A percentile compares a stretch with the other conserved stretches of the same genome.
Conservation (phyloP, 2,797 vertebrate genomes). For the Apogon talboti region DNA sequence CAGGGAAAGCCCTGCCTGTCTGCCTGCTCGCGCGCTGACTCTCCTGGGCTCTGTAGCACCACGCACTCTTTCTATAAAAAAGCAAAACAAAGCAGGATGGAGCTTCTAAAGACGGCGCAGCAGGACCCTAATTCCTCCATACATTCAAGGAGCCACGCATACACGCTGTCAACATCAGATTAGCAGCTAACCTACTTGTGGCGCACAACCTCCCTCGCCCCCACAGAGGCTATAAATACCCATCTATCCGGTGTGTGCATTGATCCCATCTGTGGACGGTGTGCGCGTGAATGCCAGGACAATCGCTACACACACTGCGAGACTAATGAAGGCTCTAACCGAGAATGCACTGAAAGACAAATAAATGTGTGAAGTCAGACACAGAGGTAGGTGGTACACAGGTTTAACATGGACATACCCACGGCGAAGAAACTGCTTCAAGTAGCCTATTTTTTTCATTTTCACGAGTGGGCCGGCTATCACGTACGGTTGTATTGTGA, state of each 20-base stretch:
- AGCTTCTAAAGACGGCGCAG: slow-evolving; percentile 56
- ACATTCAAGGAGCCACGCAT: slow-evolving; percentile 24
- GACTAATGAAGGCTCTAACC: slow-evolving; percentile 36
- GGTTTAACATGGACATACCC: slow-evolving; percentile 19
- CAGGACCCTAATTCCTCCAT: slow-evolving; percentile 46
- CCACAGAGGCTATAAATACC: slow-evolving; percentile 77
- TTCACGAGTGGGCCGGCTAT: too few species aligned
- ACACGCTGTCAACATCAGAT: slow-evolving; percentile 74
- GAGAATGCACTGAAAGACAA: slow-evolving; percentile 16
- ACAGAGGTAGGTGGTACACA: slow-evolving; percentile 3
- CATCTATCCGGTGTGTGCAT: slow-evolving; percentile 30
- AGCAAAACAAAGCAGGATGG: slow-evolving; percentile 62
- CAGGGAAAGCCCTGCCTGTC: slow-evolving; percentile 80
- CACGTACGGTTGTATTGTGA: not conserved
- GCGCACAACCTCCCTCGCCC: slow-evolving; percentile 55
- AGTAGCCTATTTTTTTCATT: too few species aligned
- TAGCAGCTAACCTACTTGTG: slow-evolving; percentile 80
- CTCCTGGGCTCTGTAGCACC: slow-evolving; percentile 43
- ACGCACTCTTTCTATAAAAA: slow-evolving; percentile 27
- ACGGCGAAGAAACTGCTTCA: not conserved
- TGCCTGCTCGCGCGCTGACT: slow-evolving; percentile 45
- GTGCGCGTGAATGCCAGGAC: slow-evolving; percentile 12
- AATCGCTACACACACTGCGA: not conserved
- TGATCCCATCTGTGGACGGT: slow-evolving; percentile 53
- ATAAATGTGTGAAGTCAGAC: slow-evolving; percentile 10